Conservation (phyloP, 1,140 invertebrate species). For the Drosophila melanogaster region Release_6_plus_ISO1_MT NT_033779.5:9958501-9959000, state of each 20-base stretch:
- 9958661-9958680: conserved; percentile 88
- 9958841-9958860: conserved; percentile 93
- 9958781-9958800: conserved; percentile 88
- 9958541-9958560: conserved; percentile 91
- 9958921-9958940: conserved; percentile 84
- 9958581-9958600: conserved; percentile 84
- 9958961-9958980: conserved; percentile 92
- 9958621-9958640: conserved; percentile 80
- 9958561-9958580: conserved; percentile 89
- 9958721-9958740: conserved; percentile 94
- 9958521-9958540: conserved; percentile 90
- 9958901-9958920: neutral
- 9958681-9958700: conserved; percentile 94
- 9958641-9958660: conserved; percentile 87
- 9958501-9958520: conserved; percentile 59
- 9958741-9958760: conserved; percentile 93
- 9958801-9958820: conserved; percentile 91
- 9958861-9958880: conserved; percentile 90
- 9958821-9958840: conserved; percentile 94
- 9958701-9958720: conserved; percentile 93
- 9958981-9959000: conserved; percentile 92
- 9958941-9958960: conserved; percentile 89
- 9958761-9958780: conserved; percentile 92
- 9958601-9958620: conserved; percentile 42
- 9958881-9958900: conserved; percentile 88